Evolutionary conservation across 2,113 vertebrate genomes (phyloP).

Genomic region (Tenrec ecaudatus): DNA sequence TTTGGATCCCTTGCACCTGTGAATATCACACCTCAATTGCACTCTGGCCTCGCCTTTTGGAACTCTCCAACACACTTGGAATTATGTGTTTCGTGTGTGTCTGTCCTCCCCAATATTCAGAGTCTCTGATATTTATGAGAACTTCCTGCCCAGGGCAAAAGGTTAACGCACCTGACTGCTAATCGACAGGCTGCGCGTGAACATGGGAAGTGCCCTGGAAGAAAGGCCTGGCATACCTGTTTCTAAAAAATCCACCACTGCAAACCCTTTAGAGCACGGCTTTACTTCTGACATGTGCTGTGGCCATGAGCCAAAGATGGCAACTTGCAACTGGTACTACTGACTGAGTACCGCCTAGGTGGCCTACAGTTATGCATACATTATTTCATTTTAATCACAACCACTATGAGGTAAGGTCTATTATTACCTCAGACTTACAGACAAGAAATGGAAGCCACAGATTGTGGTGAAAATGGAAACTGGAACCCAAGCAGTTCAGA

Average conservation of each 20-base stretch:
- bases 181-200: background rate
- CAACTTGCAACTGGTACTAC: background rate
- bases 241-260: background rate
- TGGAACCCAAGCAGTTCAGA: background rate
- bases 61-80: background rate
- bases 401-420: background rate
- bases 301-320: background rate
- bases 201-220: background rate
- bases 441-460: constrained; percentile 12
- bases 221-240: background rate
- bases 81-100: background rate
- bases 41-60: background rate
- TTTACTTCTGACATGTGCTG: background rate
- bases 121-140: background rate
- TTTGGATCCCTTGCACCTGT: background rate
- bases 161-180: background rate
- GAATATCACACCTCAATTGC: background rate
- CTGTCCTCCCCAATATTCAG: background rate
- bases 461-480: background rate
- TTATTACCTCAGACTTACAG: background rate
- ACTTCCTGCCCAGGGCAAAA: background rate
- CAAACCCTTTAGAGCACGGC: background rate
- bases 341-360: constrained; percentile 4
- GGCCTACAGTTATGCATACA: background rate
- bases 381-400: constrained; percentile 34